Evolutionary conservation across 2,888 invertebrate genomes (phyloP), one percentile per base, ranked within the genome.

Genomic region (Tipula lateralis): DNA sequence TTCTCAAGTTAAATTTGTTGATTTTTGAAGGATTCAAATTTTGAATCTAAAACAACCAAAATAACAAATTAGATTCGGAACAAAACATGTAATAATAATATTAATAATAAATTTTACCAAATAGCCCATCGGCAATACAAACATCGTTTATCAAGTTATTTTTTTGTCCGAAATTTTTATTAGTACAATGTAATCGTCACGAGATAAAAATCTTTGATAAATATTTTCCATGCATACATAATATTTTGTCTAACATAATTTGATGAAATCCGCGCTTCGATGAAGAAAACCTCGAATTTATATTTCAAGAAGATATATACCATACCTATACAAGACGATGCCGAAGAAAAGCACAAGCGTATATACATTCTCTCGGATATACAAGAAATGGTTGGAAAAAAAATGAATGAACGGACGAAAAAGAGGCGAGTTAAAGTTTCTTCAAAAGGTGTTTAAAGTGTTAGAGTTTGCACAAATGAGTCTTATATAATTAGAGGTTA

Each of bases 401-500:
- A 2, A 50, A 66, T 66, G 66, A 66, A 66, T 66, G 66, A 66
- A 66, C 66, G 66, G 66, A 66, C 30, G 30, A 82, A 82, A 82
- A 82, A 30, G 82, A 82, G 82, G 30, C 82, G 82, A 82, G 32
- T 29, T 29, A n/a, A 24, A 24, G 24, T 24, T 66, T 24, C 66
- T 66, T 66, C 66, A 83, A 83, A 83, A 50, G 84, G 84, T 84
- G 84, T 84, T 44, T 84, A 84, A 84, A 84, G 84, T 84, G 84
- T 84, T 84, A 84, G 44, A 44, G 24, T 44, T 44, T 84, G 32
- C 44, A 36, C 83, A 84, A 84, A 84, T 84, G 84, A 84, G 84
- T 84, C 50, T 50, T 29, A 84, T 50, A 84, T 84, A 84, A 84
- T 84, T 84, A 84, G 44, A 50, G 84, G 84, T 44, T 84, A 44